Percentiles rank a stretch among this genome's conserved stretches.
phyloP scores from a whole-genome alignment of 1,140 invertebrate genomes.

The Andrena cerasifolii region DNA sequence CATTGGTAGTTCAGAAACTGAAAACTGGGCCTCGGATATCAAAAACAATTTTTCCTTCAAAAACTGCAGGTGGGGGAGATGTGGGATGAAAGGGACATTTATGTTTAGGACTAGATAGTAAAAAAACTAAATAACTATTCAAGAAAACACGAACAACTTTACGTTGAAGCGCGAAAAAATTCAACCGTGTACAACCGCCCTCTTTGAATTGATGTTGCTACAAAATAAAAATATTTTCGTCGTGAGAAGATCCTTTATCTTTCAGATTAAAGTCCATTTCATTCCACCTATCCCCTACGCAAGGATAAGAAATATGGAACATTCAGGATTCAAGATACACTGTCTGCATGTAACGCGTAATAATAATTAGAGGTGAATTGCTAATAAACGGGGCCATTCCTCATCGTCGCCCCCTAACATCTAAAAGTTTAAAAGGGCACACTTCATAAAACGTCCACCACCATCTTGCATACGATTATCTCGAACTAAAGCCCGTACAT shows the following conservation, averaged over 20 bases:
- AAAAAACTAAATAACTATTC: no score
- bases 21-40: background rate
- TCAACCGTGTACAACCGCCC: no score
- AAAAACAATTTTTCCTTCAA: background rate
- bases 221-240: no score
- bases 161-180: no score
- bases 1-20: background rate
- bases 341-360: no score
- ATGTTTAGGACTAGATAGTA: no score
- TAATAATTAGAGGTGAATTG: background rate
- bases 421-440: background rate
- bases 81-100: no score
- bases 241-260: no score
- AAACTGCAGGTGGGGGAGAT: no score
- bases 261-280: no score
- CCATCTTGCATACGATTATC: background rate
- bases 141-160: no score
- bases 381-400: background rate
- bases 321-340: conserved; percentile 40
- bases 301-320: conserved; percentile 16
- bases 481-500: background rate
- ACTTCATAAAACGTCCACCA: background rate
- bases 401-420: background rate
- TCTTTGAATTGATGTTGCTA: no score
- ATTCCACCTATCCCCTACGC: background rate